phyloP scores from a whole-genome alignment of 1,140 invertebrate genomes.

The Drosophila sturtevanti region DNA sequence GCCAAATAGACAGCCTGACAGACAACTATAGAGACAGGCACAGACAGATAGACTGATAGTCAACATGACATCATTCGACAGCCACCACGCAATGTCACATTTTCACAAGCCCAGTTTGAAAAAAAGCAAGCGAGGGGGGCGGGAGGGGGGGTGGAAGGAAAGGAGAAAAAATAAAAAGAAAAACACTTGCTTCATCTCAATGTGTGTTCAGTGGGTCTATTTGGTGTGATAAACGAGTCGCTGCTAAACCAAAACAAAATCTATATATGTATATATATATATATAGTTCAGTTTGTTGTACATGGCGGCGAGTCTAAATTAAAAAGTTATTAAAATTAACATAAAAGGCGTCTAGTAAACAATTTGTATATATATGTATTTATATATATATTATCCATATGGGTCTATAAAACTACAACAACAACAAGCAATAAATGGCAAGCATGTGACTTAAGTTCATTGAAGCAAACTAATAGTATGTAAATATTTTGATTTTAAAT shows the following conservation, averaged over 20 bases:
- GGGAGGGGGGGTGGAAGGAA: no score
- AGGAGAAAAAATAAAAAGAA: slow-evolving; percentile 2
- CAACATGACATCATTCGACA: slow-evolving; percentile 73
- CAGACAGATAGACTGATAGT: slow-evolving; percentile 25
- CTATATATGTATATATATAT: no score
- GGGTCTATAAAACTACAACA: no score
- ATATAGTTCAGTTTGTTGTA: no score
- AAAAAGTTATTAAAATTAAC: neutral
- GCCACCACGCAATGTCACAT: slow-evolving; percentile 54
- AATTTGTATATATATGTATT: neutral
- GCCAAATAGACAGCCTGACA: slow-evolving; percentile 28
- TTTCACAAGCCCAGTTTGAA: slow-evolving; percentile 45
- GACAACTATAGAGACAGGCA: slow-evolving; percentile 4
- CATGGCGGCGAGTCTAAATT: neutral
- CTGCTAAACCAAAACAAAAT: slow-evolving; percentile 39
- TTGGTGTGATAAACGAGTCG: slow-evolving; percentile 49
- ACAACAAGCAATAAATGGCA: no score
- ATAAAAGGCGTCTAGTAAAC: neutral
- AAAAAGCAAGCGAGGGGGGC: neutral
- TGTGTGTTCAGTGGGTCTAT: slow-evolving; percentile 38
- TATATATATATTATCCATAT: no score
- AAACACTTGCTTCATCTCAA: slow-evolving; percentile 3
- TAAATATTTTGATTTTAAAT: no score
- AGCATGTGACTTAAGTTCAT: no score
- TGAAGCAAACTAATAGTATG: no score